Conservation (phyloP, 1,140 invertebrate genomes). For the Hycleus phaleratus region DNA sequence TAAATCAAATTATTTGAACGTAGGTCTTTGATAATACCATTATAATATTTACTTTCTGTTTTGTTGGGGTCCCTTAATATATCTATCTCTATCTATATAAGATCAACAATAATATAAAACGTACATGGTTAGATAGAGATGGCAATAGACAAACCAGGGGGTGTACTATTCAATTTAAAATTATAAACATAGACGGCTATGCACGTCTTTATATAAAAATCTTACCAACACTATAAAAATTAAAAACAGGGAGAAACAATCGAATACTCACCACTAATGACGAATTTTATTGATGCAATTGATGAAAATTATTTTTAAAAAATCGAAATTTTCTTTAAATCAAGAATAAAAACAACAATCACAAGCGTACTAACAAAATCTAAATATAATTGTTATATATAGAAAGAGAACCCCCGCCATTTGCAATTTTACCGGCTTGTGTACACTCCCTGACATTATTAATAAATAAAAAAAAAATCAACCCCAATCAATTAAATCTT, state of each 20-base stretch:
- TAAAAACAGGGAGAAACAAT: background rate
- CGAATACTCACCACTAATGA: background rate
- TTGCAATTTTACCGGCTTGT: slow-evolving; percentile 32
- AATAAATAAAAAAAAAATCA: no score
- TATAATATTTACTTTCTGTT: slow-evolving; percentile 34
- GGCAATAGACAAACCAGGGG: slow-evolving; percentile 19
- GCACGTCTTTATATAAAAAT: background rate
- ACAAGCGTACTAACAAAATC: slow-evolving; percentile 28
- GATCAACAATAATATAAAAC: no score
- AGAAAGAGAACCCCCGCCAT: slow-evolving; percentile 27
- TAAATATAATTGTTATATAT: slow-evolving; percentile 37
- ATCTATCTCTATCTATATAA: no score
- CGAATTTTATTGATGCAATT: no score
- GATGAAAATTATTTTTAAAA: background rate
- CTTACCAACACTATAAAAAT: background rate
- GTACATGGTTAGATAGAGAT: no score
- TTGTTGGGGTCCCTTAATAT: no score
- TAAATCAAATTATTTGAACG: slow-evolving; percentile 10
- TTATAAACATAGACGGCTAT: slow-evolving; percentile 20
- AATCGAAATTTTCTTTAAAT: background rate
- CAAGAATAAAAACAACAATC: slow-evolving; percentile 18
- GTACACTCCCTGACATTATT: slow-evolving; percentile 22
- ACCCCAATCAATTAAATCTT: no score
- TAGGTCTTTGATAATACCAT: slow-evolving; percentile 28
- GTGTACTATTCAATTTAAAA: slow-evolving; percentile 28